Conservation (phyloP, 2,797 vertebrate species). For the Linurgus olivaceus region DNA sequence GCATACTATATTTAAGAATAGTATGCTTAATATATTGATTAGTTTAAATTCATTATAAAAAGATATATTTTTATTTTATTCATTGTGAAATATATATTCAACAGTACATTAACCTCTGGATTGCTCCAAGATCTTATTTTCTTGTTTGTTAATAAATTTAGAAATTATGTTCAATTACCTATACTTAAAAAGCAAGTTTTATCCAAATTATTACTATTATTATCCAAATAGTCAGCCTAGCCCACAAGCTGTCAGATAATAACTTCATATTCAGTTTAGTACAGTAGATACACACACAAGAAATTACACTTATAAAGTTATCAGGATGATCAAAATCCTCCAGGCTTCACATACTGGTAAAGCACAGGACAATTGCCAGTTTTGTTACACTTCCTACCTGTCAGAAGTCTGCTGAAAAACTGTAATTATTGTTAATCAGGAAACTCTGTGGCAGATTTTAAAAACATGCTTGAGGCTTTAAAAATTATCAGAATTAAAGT, state of each 20-base stretch:
- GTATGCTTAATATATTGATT: neutral
- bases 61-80: neutral
- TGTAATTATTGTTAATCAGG: rapidly evolving
- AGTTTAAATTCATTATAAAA: neutral
- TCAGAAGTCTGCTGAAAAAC: neutral
- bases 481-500: neutral
- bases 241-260: neutral
- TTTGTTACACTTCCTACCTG: neutral
- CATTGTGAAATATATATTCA: neutral
- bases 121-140: neutral
- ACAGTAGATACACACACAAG: neutral
- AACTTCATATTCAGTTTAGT: neutral
- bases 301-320: neutral
- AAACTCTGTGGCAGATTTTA: neutral
- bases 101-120: neutral
- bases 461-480: neutral
- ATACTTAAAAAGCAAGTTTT: neutral
- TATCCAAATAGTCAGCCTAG: neutral
- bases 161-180: neutral
- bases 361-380: neutral
- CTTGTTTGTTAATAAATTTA: neutral
- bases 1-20: neutral
- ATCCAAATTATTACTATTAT: neutral
- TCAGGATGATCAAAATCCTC: neutral
- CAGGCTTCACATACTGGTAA: neutral